Percentiles rank a stretch among this genome's conserved stretches.
phyloP scores from a whole-genome alignment of 2,888 invertebrate genomes.

The Drosophila limbata region DNA sequence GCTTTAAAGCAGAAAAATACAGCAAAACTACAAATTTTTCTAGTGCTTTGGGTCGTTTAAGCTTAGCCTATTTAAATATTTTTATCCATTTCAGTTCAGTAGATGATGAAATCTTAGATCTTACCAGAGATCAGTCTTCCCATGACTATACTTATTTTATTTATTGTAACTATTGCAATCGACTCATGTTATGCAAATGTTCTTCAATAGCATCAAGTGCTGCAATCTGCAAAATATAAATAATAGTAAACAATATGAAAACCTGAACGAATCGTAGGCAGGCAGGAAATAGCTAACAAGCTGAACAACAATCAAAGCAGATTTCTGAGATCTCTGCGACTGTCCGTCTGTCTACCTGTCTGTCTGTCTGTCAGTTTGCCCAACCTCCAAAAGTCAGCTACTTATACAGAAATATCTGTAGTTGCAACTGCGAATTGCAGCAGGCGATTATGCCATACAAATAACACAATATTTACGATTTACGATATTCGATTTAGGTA shows the following conservation, averaged over 20 bases:
- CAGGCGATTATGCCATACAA: conserved; percentile 57
- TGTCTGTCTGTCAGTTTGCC: conserved; percentile 32
- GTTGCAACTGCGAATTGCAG: conserved; percentile 41
- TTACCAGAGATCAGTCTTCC: no score
- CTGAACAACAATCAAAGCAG: conserved; percentile 50
- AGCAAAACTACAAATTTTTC: no score
- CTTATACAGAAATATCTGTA: conserved; percentile 14
- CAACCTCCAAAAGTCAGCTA: conserved; percentile 49
- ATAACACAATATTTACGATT: conserved; percentile 45
- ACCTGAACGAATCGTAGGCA: conserved; percentile 39
- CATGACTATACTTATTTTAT: background rate
- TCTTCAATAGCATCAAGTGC: conserved; percentile 3
- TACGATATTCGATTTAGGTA: conserved; percentile 48
- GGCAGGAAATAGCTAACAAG: conserved; percentile 76
- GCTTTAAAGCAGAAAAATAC: no score
- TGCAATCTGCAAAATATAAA: conserved; percentile 5
- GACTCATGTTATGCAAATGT: conserved; percentile 4
- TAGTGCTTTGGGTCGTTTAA: no score
- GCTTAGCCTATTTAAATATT: no score
- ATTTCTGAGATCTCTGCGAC: conserved; percentile 26
- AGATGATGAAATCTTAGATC: no score
- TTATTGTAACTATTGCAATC: background rate
- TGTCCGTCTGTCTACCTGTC: background rate
- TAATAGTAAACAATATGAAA: conserved; percentile 20
- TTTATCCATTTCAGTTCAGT: no score